Evolutionary conservation across 1,140 invertebrate species (phyloP), one percentile per base, ranked within the genome.

Genomic region (Macrocentrus cingulum): DNA sequence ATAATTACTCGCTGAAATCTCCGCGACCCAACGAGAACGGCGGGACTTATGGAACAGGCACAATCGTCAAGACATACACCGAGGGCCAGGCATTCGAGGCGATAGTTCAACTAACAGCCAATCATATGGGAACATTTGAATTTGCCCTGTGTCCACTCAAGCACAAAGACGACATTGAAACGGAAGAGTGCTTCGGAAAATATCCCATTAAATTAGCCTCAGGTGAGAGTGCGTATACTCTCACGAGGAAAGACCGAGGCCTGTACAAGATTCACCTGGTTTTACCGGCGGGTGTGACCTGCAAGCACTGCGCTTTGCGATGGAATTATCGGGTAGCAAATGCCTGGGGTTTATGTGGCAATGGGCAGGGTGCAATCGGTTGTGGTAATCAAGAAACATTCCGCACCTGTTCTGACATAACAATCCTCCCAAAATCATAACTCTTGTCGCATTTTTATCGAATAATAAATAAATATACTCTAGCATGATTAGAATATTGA

Each of bases 41-140:
- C 6, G 87, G 87, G 11, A 67, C 53, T 19, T 87, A 83, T 66
- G 86, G 86, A 63, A 66, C 49, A 0, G 85, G 85, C 3, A 74
- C 80, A 1, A 81, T 88, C 19, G 82, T 81, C 0, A 68, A 62
- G 63, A 74, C 67, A 69, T 71, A 61, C 56, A 46, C 49, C 39
- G 34, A 36, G 34, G 66, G 67, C 6, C 60, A 69, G 34, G 45
- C 16, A 39, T 64, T 68, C 7, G 18, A 39, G 1, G 82, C 92
- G 23, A 83, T 85, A 34, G 84, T 91, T 0, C 85, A 91, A 64
- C 67, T 91, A 2, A 91, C 88, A 0, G 88, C 88, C 1, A 84
- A 81, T 67, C 90, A 92, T 70, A 81, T 82, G 64, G 92, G 84
- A 1, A 72, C 78, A 63, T 86, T 87, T 57, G 69, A 79, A 62